These are phyloP conservation scores for Synodontis membranacea DNA, from an alignment of 2,113 vertebrate species.

Conservation along the genomic window DNA sequence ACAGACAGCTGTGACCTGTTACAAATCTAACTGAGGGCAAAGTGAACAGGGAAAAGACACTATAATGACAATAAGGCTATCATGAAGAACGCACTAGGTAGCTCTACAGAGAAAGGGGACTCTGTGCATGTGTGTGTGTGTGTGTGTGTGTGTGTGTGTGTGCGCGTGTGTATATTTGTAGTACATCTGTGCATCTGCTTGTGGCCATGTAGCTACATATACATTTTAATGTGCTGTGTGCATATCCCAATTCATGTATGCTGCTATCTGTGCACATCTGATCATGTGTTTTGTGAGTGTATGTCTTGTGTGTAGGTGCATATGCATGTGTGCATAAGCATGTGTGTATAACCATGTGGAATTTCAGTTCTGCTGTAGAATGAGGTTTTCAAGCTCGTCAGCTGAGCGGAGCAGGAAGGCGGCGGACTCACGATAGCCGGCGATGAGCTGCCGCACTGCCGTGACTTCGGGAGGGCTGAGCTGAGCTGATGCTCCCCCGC, in stretches of 20 bases:
- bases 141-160: constrained; percentile 27
- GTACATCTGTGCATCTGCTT: constrained; percentile 37
- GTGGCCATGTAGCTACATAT: constrained; percentile 52
- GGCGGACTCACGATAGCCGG: constrained; percentile 95
- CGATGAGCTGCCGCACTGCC: constrained; percentile 95
- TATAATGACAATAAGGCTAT: constrained; percentile 44
- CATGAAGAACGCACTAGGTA: constrained; percentile 41
- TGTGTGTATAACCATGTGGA: constrained; percentile 36
- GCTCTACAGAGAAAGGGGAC: constrained; percentile 32
- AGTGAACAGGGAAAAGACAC: constrained; percentile 48
- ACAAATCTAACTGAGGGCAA: constrained; percentile 22
- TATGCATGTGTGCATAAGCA: constrained; percentile 50
- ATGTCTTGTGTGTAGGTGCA: constrained; percentile 48
- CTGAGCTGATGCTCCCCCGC: constrained; percentile 89
- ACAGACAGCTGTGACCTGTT: constrained; percentile 32
- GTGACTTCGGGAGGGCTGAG: constrained; percentile 95
- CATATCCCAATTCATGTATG: constrained; percentile 28
- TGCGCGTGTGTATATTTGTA: constrained; percentile 40
- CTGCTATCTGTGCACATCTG: constrained; percentile 14
- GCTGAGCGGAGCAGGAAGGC: constrained; percentile 96
- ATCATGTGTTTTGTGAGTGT: constrained; percentile 46
- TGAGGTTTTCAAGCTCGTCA: constrained; percentile 98
- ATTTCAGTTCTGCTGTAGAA: constrained; percentile 97
- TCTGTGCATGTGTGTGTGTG: constrained; percentile 36
- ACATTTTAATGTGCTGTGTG: constrained; percentile 56